These are phyloP conservation scores for Lycocorax pyrrhopterus DNA, from an alignment of 2,113 vertebrate species.

Conservation along the genomic window DNA sequence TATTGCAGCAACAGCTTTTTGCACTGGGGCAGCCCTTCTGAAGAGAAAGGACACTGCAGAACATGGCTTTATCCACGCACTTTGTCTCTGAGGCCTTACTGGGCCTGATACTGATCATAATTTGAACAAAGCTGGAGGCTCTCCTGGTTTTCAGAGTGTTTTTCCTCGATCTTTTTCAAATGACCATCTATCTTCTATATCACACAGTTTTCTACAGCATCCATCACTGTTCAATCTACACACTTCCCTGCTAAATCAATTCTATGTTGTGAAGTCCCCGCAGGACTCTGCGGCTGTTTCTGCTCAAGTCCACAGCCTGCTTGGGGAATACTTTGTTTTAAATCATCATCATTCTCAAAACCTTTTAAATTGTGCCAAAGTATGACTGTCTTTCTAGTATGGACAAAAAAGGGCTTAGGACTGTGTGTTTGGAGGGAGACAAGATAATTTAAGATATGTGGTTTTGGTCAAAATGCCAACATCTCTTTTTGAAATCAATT, in stretches of 20 bases:
- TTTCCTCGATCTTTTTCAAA: conserved; percentile 46
- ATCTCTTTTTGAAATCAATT: conserved; percentile 42
- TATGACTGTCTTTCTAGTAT: conserved; percentile 5
- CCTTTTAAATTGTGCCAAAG: conserved; percentile 58
- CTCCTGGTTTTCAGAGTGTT: background rate
- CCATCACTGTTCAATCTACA: conserved; percentile 43
- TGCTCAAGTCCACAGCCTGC: conserved; percentile 20
- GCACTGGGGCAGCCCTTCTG: background rate
- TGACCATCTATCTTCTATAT: conserved; percentile 35
- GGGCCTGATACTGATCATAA: background rate
- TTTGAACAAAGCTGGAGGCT: conserved; percentile 21
- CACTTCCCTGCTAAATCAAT: conserved; percentile 54
- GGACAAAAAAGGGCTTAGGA: conserved; percentile 49
- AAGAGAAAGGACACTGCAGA: background rate
- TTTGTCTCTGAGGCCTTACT: background rate
- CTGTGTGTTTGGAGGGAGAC: background rate
- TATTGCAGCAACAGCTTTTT: background rate
- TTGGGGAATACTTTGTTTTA: conserved; percentile 55
- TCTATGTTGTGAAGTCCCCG: background rate
- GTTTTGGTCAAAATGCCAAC: conserved; percentile 46
- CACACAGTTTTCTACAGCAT: conserved; percentile 15
- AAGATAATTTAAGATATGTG: conserved; percentile 53
- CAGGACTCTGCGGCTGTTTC: conserved; percentile 47
- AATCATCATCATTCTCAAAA: conserved; percentile 38
- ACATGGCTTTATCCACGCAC: background rate